Percentiles rank a stretch among this genome's conserved stretches.
phyloP scores from a whole-genome alignment of 2,113 vertebrate species.

The Phyllostomus discolor region DNA sequence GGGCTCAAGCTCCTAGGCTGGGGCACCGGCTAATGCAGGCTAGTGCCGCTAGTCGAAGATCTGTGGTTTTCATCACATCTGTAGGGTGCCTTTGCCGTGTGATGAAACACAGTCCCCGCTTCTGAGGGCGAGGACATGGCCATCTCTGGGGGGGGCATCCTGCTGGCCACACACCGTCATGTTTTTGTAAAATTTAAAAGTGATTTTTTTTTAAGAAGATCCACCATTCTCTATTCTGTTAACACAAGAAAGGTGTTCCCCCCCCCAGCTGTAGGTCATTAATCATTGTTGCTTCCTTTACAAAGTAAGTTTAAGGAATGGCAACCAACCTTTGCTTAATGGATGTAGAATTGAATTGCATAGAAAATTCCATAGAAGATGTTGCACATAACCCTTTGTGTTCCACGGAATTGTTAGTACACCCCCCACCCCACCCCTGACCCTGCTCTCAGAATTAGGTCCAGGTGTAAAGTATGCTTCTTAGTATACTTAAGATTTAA shows the following conservation, averaged over 20 bases:
- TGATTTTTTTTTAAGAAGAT: neutral
- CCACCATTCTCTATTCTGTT: neutral
- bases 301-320: neutral
- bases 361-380: neutral
- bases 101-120: neutral
- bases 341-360: neutral
- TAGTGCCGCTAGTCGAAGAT: neutral
- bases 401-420: neutral
- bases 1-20: neutral
- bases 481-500: neutral
- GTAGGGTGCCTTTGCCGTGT: neutral
- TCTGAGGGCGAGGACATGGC: neutral
- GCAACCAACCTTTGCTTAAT: neutral
- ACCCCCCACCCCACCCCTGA: too few species aligned
- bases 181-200: neutral
- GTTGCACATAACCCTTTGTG: too few species aligned
- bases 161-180: neutral
- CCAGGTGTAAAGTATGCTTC: neutral
- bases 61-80: neutral
- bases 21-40: neutral
- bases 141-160: neutral
- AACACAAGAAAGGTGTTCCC: neutral
- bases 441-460: neutral
- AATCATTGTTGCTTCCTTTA: neutral
- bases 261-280: neutral